Base-by-base conservation (phyloP, 2,797 vertebrate species). In the Chaenodraco wilsoni region DNA sequence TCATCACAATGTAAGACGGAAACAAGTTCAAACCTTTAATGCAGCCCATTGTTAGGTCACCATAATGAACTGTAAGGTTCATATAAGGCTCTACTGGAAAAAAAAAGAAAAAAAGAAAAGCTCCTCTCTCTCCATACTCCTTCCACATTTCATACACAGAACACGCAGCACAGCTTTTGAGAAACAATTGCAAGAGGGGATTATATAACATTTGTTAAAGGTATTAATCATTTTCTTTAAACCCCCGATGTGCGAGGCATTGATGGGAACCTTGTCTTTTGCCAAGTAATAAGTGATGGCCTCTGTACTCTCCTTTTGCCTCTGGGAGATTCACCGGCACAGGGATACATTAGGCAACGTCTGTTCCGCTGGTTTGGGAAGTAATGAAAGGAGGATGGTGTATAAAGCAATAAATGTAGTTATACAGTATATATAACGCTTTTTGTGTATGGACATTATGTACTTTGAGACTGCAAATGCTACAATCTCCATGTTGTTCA, bases 141-240 rank as follows among this genome's bases (percentile, higher is more conserved):
- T n/a, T 62, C 21, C 9, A 66, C 52, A 76, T 70, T 78, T 64
- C 40, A 17, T 69, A 69, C 65, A 80, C 66, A 46, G 46, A 51
- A 46, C 67, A 72, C 12, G 57, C 12, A 74, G 64, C 31, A 23
- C 48, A 55, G 70, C 74, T 44, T 85, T 76, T 68, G 50, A 71
- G 49, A 86, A 83, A 87, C 75, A 81, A 79, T 73, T 79, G 69
- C 69, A 70, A 70, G 67, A 71, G 68, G 74, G 67, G 72, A 87
- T 89, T 86, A 84, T 76, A 71, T 81, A 86, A 85, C 72, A 82
- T 84, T 81, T 88, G 82, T 90, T 82, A 81, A 77, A 69, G 76
- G 67, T 83, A 84, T 88, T 87, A 87, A 91, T 88, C 76, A 82
- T 90, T 84, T 83, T 74, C 52, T 83, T 87, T 78, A 86, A 86